Evolutionary conservation across 2,797 vertebrate genomes (phyloP).

Genomic region (Sebastes matsubarae): DNA sequence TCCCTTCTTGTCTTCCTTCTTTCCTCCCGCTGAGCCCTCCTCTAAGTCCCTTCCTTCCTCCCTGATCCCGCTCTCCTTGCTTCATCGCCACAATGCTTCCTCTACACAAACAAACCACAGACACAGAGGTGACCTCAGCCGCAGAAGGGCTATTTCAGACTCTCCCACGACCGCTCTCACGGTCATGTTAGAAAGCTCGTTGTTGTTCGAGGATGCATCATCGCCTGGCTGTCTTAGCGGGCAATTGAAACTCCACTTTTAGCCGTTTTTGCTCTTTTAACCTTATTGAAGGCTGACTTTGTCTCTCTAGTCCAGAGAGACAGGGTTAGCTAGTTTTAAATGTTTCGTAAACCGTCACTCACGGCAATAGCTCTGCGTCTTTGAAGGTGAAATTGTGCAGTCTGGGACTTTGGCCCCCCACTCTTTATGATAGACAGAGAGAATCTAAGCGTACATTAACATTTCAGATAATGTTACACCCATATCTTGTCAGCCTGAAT

Average conservation of each 20-base stretch:
- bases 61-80: slow-evolving; percentile 68
- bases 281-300: not conserved
- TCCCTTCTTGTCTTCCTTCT: slow-evolving; percentile 60
- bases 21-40: slow-evolving; percentile 70
- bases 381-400: not conserved
- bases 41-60: slow-evolving; percentile 77
- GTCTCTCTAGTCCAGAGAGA: not conserved
- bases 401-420: not conserved
- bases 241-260: not conserved
- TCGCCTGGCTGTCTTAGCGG: not conserved
- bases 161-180: slow-evolving; percentile 37
- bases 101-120: slow-evolving; percentile 66
- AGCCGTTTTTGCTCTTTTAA: not conserved
- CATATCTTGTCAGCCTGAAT: slow-evolving; percentile 2
- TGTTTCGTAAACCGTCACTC: not conserved
- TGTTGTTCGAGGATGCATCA: slow-evolving; percentile 13
- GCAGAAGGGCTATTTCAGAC: slow-evolving; percentile 30
- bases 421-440: not conserved
- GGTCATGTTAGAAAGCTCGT: not conserved
- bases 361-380: not conserved
- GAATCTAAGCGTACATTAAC: not conserved
- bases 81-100: slow-evolving; percentile 70
- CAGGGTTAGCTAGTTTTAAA: not conserved
- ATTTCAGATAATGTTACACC: slow-evolving; percentile 24
- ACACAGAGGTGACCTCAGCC: slow-evolving; percentile 66